Base-by-base conservation (phyloP, 2,797 vertebrate genomes). In the Ctenosaura bakeri region DNA sequence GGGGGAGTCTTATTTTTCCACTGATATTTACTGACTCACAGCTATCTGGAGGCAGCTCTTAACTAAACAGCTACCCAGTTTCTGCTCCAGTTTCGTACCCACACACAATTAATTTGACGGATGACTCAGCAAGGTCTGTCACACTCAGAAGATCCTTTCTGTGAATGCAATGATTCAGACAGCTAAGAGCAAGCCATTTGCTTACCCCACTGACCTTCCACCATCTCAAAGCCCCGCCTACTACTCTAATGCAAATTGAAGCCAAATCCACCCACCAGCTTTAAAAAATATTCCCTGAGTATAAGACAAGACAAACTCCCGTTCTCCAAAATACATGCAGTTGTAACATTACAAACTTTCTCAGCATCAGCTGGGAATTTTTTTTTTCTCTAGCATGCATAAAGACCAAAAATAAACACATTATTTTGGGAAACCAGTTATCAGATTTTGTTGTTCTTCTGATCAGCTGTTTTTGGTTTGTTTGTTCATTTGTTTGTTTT, bases 71-170 rank as follows among this genome's bases (percentile, higher is more conserved):
- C 52, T 46, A n/a, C 24, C 46, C 35, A 74, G 29, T 29, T 32
- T 66, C 84, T 86, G 54, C n/a, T 86, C 26, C 81, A 26, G 42
- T 77, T 64, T 66, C 54, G 66, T 42, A 56, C 79, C 71, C 80
- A 66, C 71, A 22, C 50, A 90, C 18, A 12, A 24, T 69, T 85
- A 78, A 32, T 59, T 56, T 90, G 73, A 77, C 6, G 5, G 73
- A 83, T 90, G 85, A 87, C 56, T 90, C 85, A 83, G 46, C 22
- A 22, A 46, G 12, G 46, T 32, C 46, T 18, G 38, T 74, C 26
- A 46, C 80, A 83, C 56, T 59, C 66, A 24, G 26, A 73, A 52
- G 38, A 62, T 59, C 52, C 10, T 69, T 52, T 73, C 83, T 35
- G 9, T 62, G 38, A 16, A 35, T 81, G 56, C 9, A 76, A 66